Base-by-base conservation (phyloP, 2,797 vertebrate genomes). In the Podarcis lilfordi region DNA sequence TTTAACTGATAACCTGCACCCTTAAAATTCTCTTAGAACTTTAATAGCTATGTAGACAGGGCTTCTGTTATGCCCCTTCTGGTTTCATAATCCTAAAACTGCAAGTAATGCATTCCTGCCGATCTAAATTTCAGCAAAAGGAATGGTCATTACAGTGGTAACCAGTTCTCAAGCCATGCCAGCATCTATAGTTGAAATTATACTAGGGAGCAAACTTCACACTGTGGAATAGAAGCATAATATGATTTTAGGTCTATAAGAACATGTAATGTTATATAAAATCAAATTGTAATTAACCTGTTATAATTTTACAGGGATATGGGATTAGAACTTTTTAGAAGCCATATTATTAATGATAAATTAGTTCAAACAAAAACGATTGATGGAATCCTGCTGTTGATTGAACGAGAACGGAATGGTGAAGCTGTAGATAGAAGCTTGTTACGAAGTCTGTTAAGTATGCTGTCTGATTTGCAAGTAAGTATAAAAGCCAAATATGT, bases 401-500 rank as follows among this genome's bases (percentile, higher is more conserved):
- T 98, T 0, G 95, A 94, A 61, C 94, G 93, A 25, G 97, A 98
- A 21, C 93, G 97, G 5, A 97, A 87, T 2, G 97, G 97, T 0
- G 97, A 98, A 93, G 95, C 97, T 0, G 97, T 97, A 88, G 97
- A 98, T 93, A 93, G 97, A 50, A 97, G 97, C 82, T 92, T 98
- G 88, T 89, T 98, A 84, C 91, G 97, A 59, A 97, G 97, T 92
- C 94, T 98, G 91, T 89, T 98, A 81, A 96, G 96, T 89, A 98
- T 98, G 97, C 96, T 98, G 2, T 97, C 97, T 0, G 97, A 98
- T 91, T 95, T 98, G 45, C 97, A 98, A 94, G 97, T 94, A 87
- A 91, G 94, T 85, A 13, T n/a, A 85, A 76, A 45, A 82, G 66
- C 81, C 27, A 45, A 82, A 0, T 23, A 76, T 13, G 0, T 0